Evolutionary conservation across 1,140 invertebrate genomes (phyloP).

Genomic region (Kradibia gibbosae): DNA sequence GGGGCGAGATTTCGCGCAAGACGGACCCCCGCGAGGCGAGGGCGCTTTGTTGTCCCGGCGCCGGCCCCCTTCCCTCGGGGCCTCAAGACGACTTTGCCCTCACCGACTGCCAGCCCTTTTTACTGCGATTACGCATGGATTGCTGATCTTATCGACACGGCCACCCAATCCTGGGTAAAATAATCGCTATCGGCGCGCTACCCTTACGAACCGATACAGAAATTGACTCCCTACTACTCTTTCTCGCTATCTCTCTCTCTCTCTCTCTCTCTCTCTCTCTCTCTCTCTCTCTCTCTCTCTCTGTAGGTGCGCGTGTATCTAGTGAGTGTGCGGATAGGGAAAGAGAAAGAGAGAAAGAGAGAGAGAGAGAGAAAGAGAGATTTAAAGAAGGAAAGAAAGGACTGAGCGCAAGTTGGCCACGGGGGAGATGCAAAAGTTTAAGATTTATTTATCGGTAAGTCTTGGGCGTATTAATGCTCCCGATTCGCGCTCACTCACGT

Average conservation of each 20-base stretch:
- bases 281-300: no score
- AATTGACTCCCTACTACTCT: no score
- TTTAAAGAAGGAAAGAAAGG: neutral
- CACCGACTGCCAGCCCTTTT: slow-evolving; percentile 12
- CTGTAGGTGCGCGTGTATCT: no score
- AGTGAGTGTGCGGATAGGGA: no score
- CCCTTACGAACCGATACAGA: neutral
- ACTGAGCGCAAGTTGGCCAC: no score
- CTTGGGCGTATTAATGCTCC: neutral
- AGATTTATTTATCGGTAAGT: neutral
- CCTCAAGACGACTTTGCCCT: neutral
- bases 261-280: no score
- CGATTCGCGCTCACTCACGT: neutral
- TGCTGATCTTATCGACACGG: slow-evolving; percentile 64
- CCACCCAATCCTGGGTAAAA: slow-evolving; percentile 67
- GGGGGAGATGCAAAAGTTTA: neutral
- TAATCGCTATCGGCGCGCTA: neutral
- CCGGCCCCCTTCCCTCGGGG: neutral
- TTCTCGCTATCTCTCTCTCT: no score
- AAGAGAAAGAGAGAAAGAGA: no score
- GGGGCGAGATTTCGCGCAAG: slow-evolving; percentile 56
- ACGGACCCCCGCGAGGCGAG: slow-evolving; percentile 56
- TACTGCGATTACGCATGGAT: slow-evolving; percentile 52
- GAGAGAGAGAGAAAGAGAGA: neutral
- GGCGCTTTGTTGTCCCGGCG: slow-evolving; percentile 25